phyloP scores from a whole-genome alignment of 2,113 vertebrate species.

The Andinoacara biseriatus region DNA sequence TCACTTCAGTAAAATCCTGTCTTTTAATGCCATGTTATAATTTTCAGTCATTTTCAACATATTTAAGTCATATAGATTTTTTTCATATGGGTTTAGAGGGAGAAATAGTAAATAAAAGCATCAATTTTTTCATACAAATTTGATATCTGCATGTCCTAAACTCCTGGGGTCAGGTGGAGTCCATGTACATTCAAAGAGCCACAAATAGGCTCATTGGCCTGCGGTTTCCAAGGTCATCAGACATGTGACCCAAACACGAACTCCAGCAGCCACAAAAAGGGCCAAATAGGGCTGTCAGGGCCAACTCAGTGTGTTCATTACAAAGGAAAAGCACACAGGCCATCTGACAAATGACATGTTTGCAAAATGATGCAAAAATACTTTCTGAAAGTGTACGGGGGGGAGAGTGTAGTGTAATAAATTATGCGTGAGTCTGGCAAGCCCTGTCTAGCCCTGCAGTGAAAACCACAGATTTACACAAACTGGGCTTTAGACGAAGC shows the following conservation, averaged over 20 bases:
- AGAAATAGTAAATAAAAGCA: conserved; percentile 28
- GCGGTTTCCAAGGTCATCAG: conserved; percentile 52
- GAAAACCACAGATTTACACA: conserved; percentile 46
- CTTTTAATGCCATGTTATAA: not conserved
- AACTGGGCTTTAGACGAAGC: conserved; percentile 13
- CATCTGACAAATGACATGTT: conserved; percentile 56
- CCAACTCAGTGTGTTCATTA: conserved; percentile 49
- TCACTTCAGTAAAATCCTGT: not conserved
- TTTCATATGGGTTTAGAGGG: not conserved
- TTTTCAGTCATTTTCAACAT: not conserved
- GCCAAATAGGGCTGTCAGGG: conserved; percentile 17
- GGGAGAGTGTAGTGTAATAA: conserved; percentile 39
- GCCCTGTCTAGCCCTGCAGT: conserved; percentile 45
- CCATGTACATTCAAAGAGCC: conserved; percentile 11
- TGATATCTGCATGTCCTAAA: not conserved
- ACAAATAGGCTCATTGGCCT: conserved; percentile 50
- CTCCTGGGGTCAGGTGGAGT: conserved; percentile 29
- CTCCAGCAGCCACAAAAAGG: conserved; percentile 31
- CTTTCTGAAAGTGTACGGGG: conserved; percentile 12
- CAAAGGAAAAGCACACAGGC: conserved; percentile 33
- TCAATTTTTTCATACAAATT: not conserved
- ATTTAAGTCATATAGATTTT: not conserved
- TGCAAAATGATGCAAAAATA: conserved; percentile 59
- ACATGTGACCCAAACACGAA: conserved; percentile 52
- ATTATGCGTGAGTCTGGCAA: conserved; percentile 34